Evolutionary conservation across 2,888 invertebrate species (phyloP), one percentile per base, ranked within the genome.

Genomic region (Spodoptera picta): DNA sequence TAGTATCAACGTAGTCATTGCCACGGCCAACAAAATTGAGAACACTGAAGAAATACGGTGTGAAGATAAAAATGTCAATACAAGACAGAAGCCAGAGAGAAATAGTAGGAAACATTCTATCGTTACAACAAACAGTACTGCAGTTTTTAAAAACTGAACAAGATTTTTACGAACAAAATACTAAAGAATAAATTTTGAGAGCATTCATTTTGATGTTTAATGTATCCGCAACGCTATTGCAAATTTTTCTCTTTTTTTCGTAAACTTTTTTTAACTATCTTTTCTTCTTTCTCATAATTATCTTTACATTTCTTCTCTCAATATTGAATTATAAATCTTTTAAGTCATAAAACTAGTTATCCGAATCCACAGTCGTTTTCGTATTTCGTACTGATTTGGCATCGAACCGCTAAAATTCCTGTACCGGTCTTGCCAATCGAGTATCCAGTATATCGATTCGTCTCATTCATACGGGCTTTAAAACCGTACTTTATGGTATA

Each of bases 381-480:
- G 46, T 36, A 36, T 36, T 36, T 36, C 24, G 19, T 47, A 49
- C 54, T 36, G 66, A 61, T 61, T 71, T 54, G 57, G 36, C 54
- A 41, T 41, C 47, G 12, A 44, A 14, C 49, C 47, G 50, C 42
- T 60, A 49, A 65, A 58, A 60, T 60, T 60, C 55, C 23, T 61
- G 31, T 45, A 52, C 67, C 62, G 62, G 62, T 70, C 42, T 57
- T 23, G 47, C 11, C 4, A 67, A 72, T 59, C 49, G 56, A 57
- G 60, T 72, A 73, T 60, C 59, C 24, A 46, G 56, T 54, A 46
- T 56, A 73, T 64, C 64, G 64, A 71, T 73, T 68, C 53, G 59
- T 63, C 59, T 63, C 71, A 73, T 57, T 73, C 59, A 71, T 71
- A 63, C 73, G 73, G 60, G 61, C n/a, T 23, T 50, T 61, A 42